Base-by-base conservation (phyloP, 2,797 vertebrate species). In the Tinamus major region DNA sequence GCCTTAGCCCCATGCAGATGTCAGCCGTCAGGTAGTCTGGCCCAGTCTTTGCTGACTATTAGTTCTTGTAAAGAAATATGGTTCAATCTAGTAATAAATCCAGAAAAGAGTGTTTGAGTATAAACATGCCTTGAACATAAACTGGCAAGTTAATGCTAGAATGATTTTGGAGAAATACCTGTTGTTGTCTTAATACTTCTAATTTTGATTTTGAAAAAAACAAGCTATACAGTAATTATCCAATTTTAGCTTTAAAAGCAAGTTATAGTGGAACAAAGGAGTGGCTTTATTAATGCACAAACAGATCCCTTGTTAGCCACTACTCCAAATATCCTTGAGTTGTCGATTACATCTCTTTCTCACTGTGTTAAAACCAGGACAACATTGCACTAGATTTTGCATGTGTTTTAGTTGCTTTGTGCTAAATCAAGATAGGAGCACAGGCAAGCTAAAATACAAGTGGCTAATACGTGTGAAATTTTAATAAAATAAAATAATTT, bases 391-490 rank as follows among this genome's bases (percentile, higher is more conserved):
- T 89, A 75, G 83, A 83, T 69, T 77, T 89, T 86, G 59, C 41
- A 69, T 39, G 49, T 42, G 48, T 33, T 69, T 88, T 61, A 37
- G 10, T 86, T 82, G 33, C 53, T 68, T 72, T 21, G 7, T 72
- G 79, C 53, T 92, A 91, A 83, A 27, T 89, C 79, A 91, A 87
- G 80, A 64, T 89, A 44, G 6, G 51, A 79, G 31, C 72, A 71
- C n/a, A n/a, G 3, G 72, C 44, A 91, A 33, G 81, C 58, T 76
- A 82, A 96, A 96, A 92, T 67, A 84, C 63, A 92, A 85, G 76
- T 85, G 79, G 27, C 39, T 64, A 92, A 88, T 63, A 61, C 78
- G 41, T 80, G 63, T 82, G 83, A 92, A 88, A 92, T 35, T 35
- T 35, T n/a, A n/a, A n/a, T n/a, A n/a, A n/a, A n/a, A n/a, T n/a